Evolutionary conservation across 1,140 invertebrate genomes (phyloP), one percentile per base, ranked within the genome.

Genomic region (Diabrotica virgifera): DNA sequence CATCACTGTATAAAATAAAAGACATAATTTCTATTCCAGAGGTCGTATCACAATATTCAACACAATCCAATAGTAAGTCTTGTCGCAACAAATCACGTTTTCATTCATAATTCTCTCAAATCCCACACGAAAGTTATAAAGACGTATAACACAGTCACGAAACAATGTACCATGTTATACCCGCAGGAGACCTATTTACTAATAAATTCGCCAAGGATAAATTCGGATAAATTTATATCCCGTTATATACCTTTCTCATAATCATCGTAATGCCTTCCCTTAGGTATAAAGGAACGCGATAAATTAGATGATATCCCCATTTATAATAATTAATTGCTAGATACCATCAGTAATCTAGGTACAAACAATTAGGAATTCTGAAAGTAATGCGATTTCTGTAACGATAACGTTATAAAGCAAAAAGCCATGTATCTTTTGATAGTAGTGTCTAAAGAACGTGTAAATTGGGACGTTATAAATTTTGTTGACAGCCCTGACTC

Each of bases 381-480:
- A 46, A 46, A 46, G 40, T 46, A 46, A 46, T 10, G 40, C 40
- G 40, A 46, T 46, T 46, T 5, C 8, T 6, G 40, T 46, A 46
- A 46, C 40, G 40, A 46, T 46, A 46, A 46, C 8, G 40, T 46
- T 8, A 46, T 46, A 46, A 46, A 46, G 40, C 40, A 46, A 46
- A 46, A 46, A 46, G 40, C 40, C 40, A 46, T 46, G 40, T 46
- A 46, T 46, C 40, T 46, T 46, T 46, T n/a, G 24, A 24, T 24
- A 8, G 40, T 8, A 46, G 40, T 46, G 40, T 46, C 40, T 46
- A 6, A 46, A 46, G 40, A 46, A 46, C 3, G 40, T 46, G 40
- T 46, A 46, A 46, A 46, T 46, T 46, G 40, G 40, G 40, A 46
- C 40, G 40, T 46, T 46, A 46, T 46, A 46, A 46, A 46, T 46